A percentile compares a stretch with the other conserved stretches of the same genome.
Evolutionary conservation across 2,888 invertebrate genomes (phyloP).

Genomic region (Argyra leucocephala): DNA sequence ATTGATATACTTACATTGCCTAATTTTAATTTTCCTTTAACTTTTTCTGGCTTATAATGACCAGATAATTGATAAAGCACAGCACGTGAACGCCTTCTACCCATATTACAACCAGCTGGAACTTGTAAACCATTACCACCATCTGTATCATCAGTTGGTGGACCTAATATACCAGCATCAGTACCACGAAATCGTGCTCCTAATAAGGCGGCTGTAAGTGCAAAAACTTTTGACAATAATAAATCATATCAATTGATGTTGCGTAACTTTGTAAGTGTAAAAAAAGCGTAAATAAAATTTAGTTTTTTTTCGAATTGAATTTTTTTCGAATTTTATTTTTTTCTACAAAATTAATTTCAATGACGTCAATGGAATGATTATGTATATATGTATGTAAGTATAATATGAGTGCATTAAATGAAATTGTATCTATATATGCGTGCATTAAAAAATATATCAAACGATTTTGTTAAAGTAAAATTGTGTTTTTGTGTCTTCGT

Average conservation of each 20-base stretch:
- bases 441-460: too few species aligned
- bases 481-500: too few species aligned
- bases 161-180: slow-evolving; percentile 63
- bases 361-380: too few species aligned
- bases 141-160: slow-evolving; percentile 49
- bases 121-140: slow-evolving; percentile 71
- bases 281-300: neutral
- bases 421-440: too few species aligned
- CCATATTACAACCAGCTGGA: slow-evolving; percentile 79
- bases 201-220: slow-evolving; percentile 63
- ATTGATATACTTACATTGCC: slow-evolving; percentile 70
- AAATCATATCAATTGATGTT: slow-evolving; percentile 7
- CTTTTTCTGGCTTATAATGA: slow-evolving; percentile 89
- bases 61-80: slow-evolving; percentile 94
- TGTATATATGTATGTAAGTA: too few species aligned
- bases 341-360: too few species aligned
- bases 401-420: too few species aligned
- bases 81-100: slow-evolving; percentile 82
- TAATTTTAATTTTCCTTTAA: slow-evolving; percentile 85
- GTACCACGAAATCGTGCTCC: slow-evolving; percentile 67
- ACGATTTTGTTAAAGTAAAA: too few species aligned
- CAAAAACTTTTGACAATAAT: slow-evolving; percentile 38
- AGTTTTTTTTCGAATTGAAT: neutral
- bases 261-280: neutral
- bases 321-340: neutral